Evolutionary conservation across 92 coral and sea anemone genomes (phyloP).

Genomic region (Montipora capitata): DNA sequence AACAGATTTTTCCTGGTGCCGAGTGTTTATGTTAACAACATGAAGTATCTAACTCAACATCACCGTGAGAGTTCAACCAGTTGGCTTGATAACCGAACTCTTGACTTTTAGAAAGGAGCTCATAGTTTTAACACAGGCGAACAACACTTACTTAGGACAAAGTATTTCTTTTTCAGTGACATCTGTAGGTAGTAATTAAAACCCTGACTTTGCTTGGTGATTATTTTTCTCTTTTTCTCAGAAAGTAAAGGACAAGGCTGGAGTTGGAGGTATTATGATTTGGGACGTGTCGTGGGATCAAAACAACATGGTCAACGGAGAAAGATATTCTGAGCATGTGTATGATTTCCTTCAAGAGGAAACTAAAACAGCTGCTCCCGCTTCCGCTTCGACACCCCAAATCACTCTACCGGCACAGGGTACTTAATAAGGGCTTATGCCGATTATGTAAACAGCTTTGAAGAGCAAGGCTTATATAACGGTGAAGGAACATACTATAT

Average conservation of each 20-base stretch:
- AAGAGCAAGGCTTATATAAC: no score
- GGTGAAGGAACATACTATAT: no score
- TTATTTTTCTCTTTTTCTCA: neutral
- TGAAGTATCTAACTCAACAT: no score
- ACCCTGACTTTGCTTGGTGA: no score
- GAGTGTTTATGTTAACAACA: no score
- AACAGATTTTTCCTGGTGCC: no score
- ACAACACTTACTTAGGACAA: no score
- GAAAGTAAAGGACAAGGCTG: neutral
- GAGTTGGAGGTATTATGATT: slow-evolving; percentile 21
- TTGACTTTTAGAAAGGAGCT: no score
- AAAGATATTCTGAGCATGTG: slow-evolving; percentile 19
- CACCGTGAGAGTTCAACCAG: neutral
- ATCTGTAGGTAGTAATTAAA: no score
- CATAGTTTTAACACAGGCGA: no score
- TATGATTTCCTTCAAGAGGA: neutral
- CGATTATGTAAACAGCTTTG: no score
- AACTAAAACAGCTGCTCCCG: neutral
- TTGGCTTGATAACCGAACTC: neutral
- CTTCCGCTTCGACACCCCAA: neutral
- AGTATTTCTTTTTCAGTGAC: no score
- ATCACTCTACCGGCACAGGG: neutral
- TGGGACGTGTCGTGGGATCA: slow-evolving; percentile 28
- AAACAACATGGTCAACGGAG: slow-evolving; percentile 7
- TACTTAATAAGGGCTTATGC: neutral